Conservation (phyloP, 2,113 vertebrate genomes). For the Glaucomys volans region DNA sequence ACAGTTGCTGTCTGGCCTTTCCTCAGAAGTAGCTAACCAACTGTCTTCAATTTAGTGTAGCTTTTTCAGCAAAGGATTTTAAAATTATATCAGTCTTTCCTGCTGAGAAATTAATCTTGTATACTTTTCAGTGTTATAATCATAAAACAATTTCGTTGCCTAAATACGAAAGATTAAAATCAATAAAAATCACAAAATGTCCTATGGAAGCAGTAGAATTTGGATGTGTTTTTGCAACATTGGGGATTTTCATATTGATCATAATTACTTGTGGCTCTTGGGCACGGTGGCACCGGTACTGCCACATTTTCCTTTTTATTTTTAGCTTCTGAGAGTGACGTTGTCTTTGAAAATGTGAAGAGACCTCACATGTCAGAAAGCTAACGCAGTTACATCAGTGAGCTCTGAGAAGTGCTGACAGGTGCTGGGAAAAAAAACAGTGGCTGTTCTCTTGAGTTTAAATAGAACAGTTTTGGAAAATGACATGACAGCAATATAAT, state of each 20-base stretch:
- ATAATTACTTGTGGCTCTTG: background rate
- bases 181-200: background rate
- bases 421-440: background rate
- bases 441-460: background rate
- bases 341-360: background rate
- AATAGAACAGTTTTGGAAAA: constrained; percentile 45
- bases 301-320: background rate
- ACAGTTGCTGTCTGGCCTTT: constrained; percentile 72
- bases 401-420: background rate
- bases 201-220: background rate
- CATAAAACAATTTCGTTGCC: background rate
- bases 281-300: fast-evolving
- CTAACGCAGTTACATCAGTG: background rate
- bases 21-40: constrained; percentile 56
- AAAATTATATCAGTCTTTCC: background rate
- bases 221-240: background rate
- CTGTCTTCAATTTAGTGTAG: constrained; percentile 38
- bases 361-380: background rate
- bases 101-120: background rate
- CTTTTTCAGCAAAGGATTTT: constrained; percentile 25
- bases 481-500: background rate
- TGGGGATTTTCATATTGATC: background rate
- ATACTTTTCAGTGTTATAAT: background rate
- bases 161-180: background rate
- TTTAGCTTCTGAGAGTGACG: constrained; percentile 3